Base-by-base conservation (phyloP, 1,140 invertebrate species). In the Oedothorax gibbosus region DNA sequence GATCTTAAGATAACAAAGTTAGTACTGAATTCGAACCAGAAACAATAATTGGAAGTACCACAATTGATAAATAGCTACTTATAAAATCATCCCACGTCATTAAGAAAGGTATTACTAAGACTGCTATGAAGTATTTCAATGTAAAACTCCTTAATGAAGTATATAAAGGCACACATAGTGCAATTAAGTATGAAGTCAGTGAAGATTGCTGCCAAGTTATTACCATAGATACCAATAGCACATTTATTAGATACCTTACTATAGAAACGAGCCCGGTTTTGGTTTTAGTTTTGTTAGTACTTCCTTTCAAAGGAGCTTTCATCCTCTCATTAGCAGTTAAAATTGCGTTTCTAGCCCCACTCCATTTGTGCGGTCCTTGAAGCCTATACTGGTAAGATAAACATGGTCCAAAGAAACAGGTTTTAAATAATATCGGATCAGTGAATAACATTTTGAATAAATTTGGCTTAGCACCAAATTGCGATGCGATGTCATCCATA, bases 341-440 rank as follows among this genome's bases (percentile, higher is more conserved):
- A 51, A 87, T 86, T 12, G 87, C 86, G 3, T 90, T 85, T 81
- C 89, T 87, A 2, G 91, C 91, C 8, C 90, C 90, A 4, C 80
- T 10, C 91, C 91, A 92, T 51, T 86, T 84, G 18, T 89, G 86
- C 3, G 90, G 90, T 6, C 91, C 91, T 50, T 79, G 81, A 35
- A 92, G 87, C 69, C 92, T 88, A 87, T 91, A 92, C 81, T 91
- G 91, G 86, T 92, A 92, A 0, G 91, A 89, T 2, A 89, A 88
- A 86, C 89, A 89, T 5, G 91, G 89, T 10, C 90, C 91, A 86
- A 91, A 89, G 9, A 89, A 85, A n/a, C 88, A 87, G 14, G 86
- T 86, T 20, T 88, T 75, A 0, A 88, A 90, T 18, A 92, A 86
- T 18, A 20, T 68, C 0, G 89, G 90, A 84, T 91, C 90, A 50